These are phyloP conservation scores for Anguilla anguilla DNA, from an alignment of 2,797 vertebrate species.

Conservation along the genomic window DNA sequence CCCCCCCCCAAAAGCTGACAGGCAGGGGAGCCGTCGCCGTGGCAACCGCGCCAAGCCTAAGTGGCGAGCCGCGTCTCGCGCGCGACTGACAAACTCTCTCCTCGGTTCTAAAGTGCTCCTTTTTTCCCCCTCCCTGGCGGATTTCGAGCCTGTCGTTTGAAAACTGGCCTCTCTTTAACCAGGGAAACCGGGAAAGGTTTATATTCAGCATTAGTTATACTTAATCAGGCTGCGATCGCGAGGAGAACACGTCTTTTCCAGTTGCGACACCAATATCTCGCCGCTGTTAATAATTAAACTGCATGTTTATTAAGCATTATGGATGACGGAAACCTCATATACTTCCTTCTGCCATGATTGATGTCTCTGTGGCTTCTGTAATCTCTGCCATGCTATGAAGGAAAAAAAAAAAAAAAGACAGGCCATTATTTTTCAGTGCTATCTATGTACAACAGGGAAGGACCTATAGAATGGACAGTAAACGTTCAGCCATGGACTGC, in stretches of 20 bases:
- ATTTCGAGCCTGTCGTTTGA: conserved; percentile 34
- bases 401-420: neutral
- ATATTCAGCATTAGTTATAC: neutral
- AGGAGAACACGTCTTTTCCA: neutral
- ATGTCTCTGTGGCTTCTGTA: conserved; percentile 1
- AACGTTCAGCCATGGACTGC: conserved; percentile 40
- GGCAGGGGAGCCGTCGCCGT: conserved; percentile 29
- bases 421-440: conserved; percentile 5
- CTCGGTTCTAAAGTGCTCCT: conserved; percentile 16
- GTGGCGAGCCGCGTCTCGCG: conserved; percentile 44
- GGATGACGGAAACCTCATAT: conserved; percentile 40
- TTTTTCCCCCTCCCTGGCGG: neutral
- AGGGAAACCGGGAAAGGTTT: neutral
- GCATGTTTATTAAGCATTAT: neutral
- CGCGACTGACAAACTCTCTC: conserved; percentile 29
- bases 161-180: neutral
- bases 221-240: neutral
- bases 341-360: conserved; percentile 3
- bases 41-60: conserved; percentile 56
- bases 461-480: neutral
- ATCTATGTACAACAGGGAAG: neutral
- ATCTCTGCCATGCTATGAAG: neutral
- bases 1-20: neutral
- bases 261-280: neutral
- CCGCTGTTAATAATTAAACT: conserved; percentile 3